phyloP scores from a whole-genome alignment of 2,113 vertebrate species.

The Solenodon paradoxus region DNA sequence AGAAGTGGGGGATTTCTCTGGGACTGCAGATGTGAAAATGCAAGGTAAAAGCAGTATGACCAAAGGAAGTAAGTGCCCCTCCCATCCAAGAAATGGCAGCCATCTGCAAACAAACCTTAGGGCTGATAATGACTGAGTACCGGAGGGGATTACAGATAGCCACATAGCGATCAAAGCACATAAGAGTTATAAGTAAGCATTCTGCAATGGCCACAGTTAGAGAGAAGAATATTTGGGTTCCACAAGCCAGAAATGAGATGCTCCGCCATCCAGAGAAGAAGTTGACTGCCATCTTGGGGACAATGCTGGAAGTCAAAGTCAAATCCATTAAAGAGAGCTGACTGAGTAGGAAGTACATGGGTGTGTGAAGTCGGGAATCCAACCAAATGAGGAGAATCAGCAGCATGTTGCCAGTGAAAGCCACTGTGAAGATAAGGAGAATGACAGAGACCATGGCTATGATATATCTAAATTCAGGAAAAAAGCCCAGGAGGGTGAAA shows the following conservation, averaged over 20 bases:
- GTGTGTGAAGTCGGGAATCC: slow-evolving; percentile 35
- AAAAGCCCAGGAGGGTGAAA: slow-evolving; percentile 40
- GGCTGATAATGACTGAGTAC: slow-evolving; percentile 13
- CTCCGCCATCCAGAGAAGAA: background rate
- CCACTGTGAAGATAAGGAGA: background rate
- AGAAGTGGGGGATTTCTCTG: slow-evolving; percentile 52
- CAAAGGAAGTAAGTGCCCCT: slow-evolving; percentile 24
- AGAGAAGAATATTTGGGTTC: slow-evolving; percentile 49
- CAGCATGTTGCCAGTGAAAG: background rate
- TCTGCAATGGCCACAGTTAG: slow-evolving; percentile 50
- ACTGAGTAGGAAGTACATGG: slow-evolving; percentile 49
- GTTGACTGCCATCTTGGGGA: slow-evolving; percentile 30
- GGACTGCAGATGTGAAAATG: slow-evolving; percentile 46
- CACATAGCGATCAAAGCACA: slow-evolving; percentile 51
- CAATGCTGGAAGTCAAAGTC: slow-evolving; percentile 16
- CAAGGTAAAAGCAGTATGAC: slow-evolving; percentile 16
- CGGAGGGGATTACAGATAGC: background rate
- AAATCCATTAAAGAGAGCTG: slow-evolving; percentile 53
- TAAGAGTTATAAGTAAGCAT: slow-evolving; percentile 50
- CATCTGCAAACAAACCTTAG: slow-evolving; percentile 22
- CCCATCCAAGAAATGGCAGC: background rate
- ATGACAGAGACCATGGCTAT: background rate
- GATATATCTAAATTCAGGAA: background rate
- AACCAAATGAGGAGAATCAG: background rate
- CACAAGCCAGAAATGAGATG: slow-evolving; percentile 44